Evolutionary conservation across 2,113 vertebrate genomes (phyloP), one percentile per base, ranked within the genome.

Genomic region (Cygnus buccinator): DNA sequence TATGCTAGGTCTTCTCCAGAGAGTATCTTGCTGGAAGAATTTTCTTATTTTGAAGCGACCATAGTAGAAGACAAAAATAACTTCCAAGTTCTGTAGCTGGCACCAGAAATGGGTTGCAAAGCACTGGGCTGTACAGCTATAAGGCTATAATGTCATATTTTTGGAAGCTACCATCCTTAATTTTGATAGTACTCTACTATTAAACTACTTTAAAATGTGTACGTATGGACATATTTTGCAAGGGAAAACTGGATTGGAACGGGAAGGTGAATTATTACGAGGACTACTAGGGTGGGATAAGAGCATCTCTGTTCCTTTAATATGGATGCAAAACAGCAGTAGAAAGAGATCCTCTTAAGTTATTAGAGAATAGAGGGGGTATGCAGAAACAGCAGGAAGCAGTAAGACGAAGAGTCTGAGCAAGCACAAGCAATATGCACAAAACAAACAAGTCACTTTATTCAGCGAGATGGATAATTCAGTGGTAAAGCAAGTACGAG

Each of bases 21-120:
- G 13, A 46, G 5, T 0, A 0, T 25, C 28, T 44, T 50, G 16
- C 3, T 7, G 29, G 33, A 28, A 55, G 5, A 19, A 20, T 46
- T 26, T 28, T 76, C 74, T 54, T 48, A 12, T 50, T 68, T 70
- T 65, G 16, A 46, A 83, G 29, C 13, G 2, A 16, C 43, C 35
- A 16, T 1, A 76, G 5, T 4, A 5, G 14, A 88, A 76, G 25
- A 18, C 3, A 65, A 84, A 68, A 75, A 9, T 46, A 50, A 55
- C 17, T 73, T 86, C 16, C 3, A 8, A 43, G 19, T 33, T 14
- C 28, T 41, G 55, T 37, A 48, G 33, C 44, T 70, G 66, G 63
- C 44, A 70, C 44, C 43, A n/a, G 31, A 25, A 70, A 25, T 46
- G 22, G 44, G 33, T 48, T 58, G 26, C 6, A 18, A 84, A 87